phyloP scores from a whole-genome alignment of 2,113 vertebrate genomes.

The Rhineura floridana region DNA sequence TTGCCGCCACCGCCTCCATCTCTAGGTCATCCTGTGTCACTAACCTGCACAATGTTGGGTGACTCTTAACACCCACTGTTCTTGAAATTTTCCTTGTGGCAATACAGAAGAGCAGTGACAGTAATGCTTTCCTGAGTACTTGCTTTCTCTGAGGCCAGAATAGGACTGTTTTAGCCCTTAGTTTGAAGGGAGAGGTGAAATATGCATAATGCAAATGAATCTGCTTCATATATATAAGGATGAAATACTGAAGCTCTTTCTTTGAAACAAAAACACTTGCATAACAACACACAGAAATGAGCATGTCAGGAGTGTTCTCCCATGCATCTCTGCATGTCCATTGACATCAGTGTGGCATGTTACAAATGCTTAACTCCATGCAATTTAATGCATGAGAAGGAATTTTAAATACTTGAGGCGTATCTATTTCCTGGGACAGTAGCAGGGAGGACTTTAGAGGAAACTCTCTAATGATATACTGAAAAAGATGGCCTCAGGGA shows the following conservation, averaged over 20 bases:
- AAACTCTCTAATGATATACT: background rate
- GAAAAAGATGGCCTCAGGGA: background rate
- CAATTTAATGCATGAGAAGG: background rate
- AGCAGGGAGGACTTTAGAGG: background rate
- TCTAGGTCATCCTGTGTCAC: conserved; percentile 50
- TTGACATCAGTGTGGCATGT: background rate
- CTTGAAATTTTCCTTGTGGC: conserved; percentile 29
- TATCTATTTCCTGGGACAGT: conserved; percentile 6
- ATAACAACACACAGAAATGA: background rate
- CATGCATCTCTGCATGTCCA: background rate
- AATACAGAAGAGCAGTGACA: conserved; percentile 44
- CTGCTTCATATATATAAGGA: conserved; percentile 32
- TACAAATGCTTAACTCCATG: conserved; percentile 17
- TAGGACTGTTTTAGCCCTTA: conserved; percentile 43
- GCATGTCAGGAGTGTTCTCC: background rate
- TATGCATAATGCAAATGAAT: background rate
- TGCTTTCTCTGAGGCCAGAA: conserved; percentile 41
- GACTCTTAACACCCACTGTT: conserved; percentile 29
- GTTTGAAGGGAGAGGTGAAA: conserved; percentile 44
- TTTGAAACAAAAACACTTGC: conserved; percentile 34
- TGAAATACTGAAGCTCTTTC: conserved; percentile 37
- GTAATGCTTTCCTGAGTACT: conserved; percentile 47
- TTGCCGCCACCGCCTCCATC: conserved; percentile 30
- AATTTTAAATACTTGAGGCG: conserved; percentile 15
- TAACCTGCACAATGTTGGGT: conserved; percentile 28